A percentile compares a stretch with the other conserved stretches of the same genome.
These are phyloP conservation scores for Syrmaticus mikado DNA, from an alignment of 2,113 vertebrate species.

Conservation along the genomic window DNA sequence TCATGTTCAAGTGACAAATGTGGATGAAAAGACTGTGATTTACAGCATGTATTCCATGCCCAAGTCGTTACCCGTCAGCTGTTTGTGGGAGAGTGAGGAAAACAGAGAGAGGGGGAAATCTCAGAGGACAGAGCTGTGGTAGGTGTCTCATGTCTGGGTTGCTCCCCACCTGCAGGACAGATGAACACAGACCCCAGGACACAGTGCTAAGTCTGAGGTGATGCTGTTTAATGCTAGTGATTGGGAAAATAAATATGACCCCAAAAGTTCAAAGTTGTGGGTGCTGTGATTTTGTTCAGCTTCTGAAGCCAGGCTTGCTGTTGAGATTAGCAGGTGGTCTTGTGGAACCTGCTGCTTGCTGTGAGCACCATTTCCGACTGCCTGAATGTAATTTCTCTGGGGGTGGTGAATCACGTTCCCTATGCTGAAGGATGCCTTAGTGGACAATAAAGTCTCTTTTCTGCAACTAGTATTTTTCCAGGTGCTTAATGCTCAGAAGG, in stretches of 20 bases:
- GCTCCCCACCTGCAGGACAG: neutral
- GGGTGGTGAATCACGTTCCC: neutral
- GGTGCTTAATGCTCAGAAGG: neutral
- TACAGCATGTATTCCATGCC: neutral
- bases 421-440: neutral
- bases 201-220: neutral
- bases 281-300: neutral
- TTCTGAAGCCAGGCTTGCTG: neutral
- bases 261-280: neutral
- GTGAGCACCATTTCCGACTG: neutral
- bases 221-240: neutral
- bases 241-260: neutral
- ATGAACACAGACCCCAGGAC: neutral
- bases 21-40: neutral
- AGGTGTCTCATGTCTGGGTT: neutral
- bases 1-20: neutral
- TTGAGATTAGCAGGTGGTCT: neutral
- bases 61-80: neutral
- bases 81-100: neutral
- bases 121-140: neutral
- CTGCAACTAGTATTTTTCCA: neutral
- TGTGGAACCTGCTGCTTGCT: neutral
- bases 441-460: neutral
- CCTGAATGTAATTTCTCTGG: neutral
- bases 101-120: neutral